These are phyloP conservation scores for Cyanocitta stelleri DNA, from an alignment of 2,113 vertebrate species.

Conservation along the genomic window DNA sequence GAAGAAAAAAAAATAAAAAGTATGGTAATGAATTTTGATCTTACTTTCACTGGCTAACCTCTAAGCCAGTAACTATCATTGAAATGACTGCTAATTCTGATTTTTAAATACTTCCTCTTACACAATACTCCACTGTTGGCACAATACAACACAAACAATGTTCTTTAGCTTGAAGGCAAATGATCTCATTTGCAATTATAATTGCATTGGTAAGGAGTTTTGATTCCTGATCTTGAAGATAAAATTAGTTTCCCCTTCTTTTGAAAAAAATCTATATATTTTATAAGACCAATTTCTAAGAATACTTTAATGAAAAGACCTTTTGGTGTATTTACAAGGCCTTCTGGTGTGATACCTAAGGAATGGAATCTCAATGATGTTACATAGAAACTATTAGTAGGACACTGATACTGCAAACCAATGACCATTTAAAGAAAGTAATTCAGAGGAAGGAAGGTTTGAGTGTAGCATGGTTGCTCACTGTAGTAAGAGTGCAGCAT, in stretches of 20 bases:
- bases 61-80: not conserved
- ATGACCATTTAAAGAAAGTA: not conserved
- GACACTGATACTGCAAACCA: not conserved
- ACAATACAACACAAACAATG: not conserved
- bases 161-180: not conserved
- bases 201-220: not conserved
- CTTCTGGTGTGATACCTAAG: not conserved
- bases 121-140: not conserved
- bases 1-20: not conserved
- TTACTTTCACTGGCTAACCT: not conserved
- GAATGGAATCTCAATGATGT: not conserved
- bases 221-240: not conserved
- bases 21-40: not conserved
- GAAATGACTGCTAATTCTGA: not conserved
- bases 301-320: not conserved
- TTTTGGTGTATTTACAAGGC: not conserved
- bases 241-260: not conserved
- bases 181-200: not conserved
- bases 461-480: fast-evolving
- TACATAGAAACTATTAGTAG: not conserved
- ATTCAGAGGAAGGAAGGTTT: not conserved
- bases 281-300: not conserved
- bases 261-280: not conserved
- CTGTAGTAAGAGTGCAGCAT: not conserved
- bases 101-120: not conserved